Evolutionary conservation across 92 coral and sea anemone genomes (phyloP), one percentile per base, ranked within the genome.

Genomic region (Heliopora coerulea): DNA sequence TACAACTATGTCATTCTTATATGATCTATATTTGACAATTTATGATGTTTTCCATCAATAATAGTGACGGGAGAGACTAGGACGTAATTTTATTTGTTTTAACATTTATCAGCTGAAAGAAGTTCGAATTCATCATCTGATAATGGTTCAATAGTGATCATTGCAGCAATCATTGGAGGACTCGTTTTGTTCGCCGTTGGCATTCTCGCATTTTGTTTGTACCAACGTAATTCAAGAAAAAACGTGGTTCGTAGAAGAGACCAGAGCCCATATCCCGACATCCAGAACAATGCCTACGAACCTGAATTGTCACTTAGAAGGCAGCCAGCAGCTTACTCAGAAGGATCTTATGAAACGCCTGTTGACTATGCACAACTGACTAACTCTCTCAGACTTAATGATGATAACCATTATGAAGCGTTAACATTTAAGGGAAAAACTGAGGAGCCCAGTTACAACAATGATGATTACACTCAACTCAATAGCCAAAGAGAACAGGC

Each of bases 211-310:
- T 67, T 42, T 15, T 67, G 49, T 67, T 18, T 67, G 3, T 67
- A 67, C 54, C 58, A 41, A 27, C 49, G 74, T 25, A 67, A 13
- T 26, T 29, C 70, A 19, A 14, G 1, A 24, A 31, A 25, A 25
- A 54, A 23, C 11, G 23, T 10, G n/a, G 10, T 10, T 27, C 21
- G 33, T 21, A 58, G 13, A 26, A 15, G 59, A 44, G 1, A 67
- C 32, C 19, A 24, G n/a, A 4, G 8, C 8, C 32, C 8, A 24
- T n/a, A 46, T 46, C 52, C 7, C 13, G 19, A 67, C 8, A 49
- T 67, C 20, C 2, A 67, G 26, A 67, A 67, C 21, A 24, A 58
- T 27, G 74, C 74, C 20, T 67, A 67, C 21, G 58, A 11, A 49
- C 48, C 37, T 15, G 74, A 44, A 10, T 54, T 11, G 10, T 20